phyloP scores from a whole-genome alignment of 37 sponge, comb jelly and placozoan genomes.

The Bolinopsis microptera region DNA sequence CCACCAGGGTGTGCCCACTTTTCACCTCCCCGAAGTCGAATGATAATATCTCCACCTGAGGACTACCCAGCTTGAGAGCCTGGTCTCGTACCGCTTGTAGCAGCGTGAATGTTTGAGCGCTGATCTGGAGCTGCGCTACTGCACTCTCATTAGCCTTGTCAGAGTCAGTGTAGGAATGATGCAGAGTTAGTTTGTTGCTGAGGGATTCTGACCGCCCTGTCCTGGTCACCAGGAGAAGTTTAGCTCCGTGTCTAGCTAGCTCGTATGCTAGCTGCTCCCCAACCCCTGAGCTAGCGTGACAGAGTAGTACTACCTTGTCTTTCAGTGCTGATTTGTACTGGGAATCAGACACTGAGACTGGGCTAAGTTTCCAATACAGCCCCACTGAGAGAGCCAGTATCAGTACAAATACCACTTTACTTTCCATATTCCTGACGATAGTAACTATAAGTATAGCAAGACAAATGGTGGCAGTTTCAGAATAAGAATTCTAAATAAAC shows the following conservation, averaged over 20 bases:
- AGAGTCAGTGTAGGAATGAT: not conserved
- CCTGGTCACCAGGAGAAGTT: slow-evolving; percentile 16
- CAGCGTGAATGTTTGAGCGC: not conserved
- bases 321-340: not conserved
- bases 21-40: slow-evolving; percentile 39
- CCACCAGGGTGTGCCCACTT: not conserved
- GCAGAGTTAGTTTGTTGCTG: not conserved
- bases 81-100: not conserved
- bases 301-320: slow-evolving; percentile 19
- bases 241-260: slow-evolving; percentile 13
- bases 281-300: slow-evolving; percentile 19
- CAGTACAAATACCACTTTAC: no score
- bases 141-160: not conserved
- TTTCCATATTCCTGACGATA: no score
- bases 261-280: slow-evolving; percentile 39
- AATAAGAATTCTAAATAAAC: no score
- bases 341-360: not conserved
- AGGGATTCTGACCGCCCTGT: slow-evolving; percentile 37
- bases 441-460: no score
- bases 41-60: not conserved
- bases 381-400: not conserved
- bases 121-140: slow-evolving; percentile 34
- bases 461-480: no score
- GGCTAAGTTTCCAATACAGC: not conserved
- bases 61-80: slow-evolving; percentile 14